Conservation (phyloP, 2,113 vertebrate species). For the Pogonocichla stellata region DNA sequence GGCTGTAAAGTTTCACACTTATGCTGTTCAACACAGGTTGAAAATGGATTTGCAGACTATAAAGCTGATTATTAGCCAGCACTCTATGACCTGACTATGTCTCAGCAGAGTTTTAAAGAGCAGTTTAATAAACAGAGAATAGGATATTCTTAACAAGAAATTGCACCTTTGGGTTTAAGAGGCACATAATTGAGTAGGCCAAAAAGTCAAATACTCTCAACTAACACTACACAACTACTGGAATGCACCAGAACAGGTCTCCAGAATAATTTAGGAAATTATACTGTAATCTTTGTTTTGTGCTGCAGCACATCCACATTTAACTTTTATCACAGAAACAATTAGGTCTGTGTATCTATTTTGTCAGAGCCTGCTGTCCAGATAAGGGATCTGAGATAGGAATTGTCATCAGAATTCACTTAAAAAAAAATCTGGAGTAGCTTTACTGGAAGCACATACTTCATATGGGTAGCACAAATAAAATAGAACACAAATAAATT, state of each 20-base stretch:
- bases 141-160: neutral
- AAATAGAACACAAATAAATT: neutral
- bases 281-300: neutral
- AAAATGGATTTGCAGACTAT: neutral
- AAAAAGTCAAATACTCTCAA: neutral
- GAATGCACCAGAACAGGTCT: neutral
- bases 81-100: neutral
- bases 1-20: neutral
- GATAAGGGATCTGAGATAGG: neutral
- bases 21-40: neutral
- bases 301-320: neutral
- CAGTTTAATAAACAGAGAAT: slow-evolving; percentile 2
- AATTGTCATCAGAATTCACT: neutral
- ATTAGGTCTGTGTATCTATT: neutral
- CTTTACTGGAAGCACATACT: neutral
- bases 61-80: slow-evolving; percentile 1
- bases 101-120: neutral
- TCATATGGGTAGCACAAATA: neutral
- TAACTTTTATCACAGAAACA: neutral
- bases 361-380: neutral
- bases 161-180: neutral
- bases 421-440: neutral
- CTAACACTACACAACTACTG: neutral
- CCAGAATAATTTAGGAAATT: neutral
- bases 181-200: neutral